These are phyloP conservation scores for Entomobrya proxima DNA, from an alignment of 2,888 invertebrate genomes.

Conservation along the genomic window DNA sequence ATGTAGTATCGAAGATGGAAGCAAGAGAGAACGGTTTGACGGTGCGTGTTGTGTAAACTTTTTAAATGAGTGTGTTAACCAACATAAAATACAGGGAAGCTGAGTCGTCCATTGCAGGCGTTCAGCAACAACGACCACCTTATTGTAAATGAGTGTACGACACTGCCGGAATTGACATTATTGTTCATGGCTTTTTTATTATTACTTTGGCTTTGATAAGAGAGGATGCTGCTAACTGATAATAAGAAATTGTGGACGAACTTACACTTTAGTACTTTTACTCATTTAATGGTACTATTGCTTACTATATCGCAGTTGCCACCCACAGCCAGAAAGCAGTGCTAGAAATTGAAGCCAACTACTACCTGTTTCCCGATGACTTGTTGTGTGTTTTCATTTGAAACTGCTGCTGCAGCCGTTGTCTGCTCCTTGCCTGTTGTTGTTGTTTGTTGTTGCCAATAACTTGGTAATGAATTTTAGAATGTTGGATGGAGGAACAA, in stretches of 20 bases:
- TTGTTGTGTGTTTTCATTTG: background rate
- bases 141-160: background rate
- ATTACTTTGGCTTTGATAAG: background rate
- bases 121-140: background rate
- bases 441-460: slow-evolving; percentile 14
- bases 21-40: background rate
- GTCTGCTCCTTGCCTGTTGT: background rate
- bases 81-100: background rate
- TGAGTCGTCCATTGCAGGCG: background rate
- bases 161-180: slow-evolving; percentile 34
- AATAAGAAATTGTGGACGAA: background rate
- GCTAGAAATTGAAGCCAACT: background rate
- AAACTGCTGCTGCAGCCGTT: background rate
- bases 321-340: background rate
- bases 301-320: background rate
- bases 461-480: slow-evolving; percentile 59
- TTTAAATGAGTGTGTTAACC: background rate
- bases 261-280: background rate
- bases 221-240: background rate
- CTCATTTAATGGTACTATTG: background rate
- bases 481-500: slow-evolving; percentile 9
- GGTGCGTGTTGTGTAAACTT: background rate
- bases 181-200: slow-evolving; percentile 11
- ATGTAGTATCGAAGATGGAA: background rate
- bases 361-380: slow-evolving; percentile 45